These are phyloP conservation scores for Glaucidium brasilianum DNA, from an alignment of 2,113 vertebrate species.

Conservation along the genomic window DNA sequence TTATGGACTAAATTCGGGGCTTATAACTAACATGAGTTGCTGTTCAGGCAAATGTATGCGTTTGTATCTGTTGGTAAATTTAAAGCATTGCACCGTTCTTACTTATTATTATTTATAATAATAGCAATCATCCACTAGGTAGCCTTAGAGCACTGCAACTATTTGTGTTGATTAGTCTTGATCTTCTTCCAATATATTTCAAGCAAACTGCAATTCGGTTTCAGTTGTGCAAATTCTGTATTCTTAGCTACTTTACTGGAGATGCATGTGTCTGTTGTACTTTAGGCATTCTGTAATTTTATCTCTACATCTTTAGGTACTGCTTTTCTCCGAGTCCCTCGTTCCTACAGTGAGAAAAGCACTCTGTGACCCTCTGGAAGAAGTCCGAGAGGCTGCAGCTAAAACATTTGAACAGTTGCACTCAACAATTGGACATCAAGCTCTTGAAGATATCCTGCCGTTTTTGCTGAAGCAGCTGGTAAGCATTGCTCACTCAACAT, in stretches of 20 bases:
- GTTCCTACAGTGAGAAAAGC: conserved; percentile 96
- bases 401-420: conserved; percentile 99
- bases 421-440: conserved; percentile 95
- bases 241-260: background rate
- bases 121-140: background rate
- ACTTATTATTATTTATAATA: background rate
- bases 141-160: background rate
- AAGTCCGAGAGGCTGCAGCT: conserved; percentile 94
- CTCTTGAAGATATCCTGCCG: conserved; percentile 94
- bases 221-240: background rate
- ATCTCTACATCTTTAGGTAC: conserved; percentile 75
- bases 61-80: background rate
- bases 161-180: background rate
- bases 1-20: background rate
- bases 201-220: background rate
- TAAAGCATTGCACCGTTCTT: background rate
- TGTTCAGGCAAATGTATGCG: background rate
- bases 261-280: accelerated
- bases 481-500: conserved; percentile 34
- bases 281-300: background rate
- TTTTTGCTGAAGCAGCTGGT: conserved; percentile 94
- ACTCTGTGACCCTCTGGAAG: conserved; percentile 93
- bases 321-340: conserved; percentile 95
- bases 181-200: background rate
- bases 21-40: background rate